Conservation (phyloP, 53 echinoderm and acorn worm genomes). For the Antedon mediterranea region DNA sequence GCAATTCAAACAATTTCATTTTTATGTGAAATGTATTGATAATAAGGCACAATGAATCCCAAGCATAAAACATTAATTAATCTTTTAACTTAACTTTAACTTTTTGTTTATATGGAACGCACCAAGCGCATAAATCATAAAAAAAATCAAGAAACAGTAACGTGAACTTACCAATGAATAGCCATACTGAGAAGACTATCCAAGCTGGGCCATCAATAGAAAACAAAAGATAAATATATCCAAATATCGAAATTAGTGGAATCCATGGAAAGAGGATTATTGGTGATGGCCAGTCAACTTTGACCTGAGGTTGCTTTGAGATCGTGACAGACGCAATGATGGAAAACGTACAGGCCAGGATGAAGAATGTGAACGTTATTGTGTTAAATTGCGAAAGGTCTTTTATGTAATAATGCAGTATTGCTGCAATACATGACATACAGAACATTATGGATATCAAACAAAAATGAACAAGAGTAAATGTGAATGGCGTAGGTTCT, state of each 20-base stretch:
- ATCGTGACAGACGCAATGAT: constrained; percentile 9
- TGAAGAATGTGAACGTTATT: constrained; percentile 8
- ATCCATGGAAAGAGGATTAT: constrained; percentile 26
- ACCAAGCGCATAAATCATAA: background rate
- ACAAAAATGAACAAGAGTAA: constrained; percentile 16
- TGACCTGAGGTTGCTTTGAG: constrained; percentile 15
- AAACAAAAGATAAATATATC: constrained; percentile 22
- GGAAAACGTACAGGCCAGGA: background rate
- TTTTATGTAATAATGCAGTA: constrained; percentile 10
- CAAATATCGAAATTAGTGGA: constrained; percentile 20
- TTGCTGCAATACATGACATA: constrained; percentile 10
- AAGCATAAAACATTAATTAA: no score
- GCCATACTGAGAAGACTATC: constrained; percentile 19
- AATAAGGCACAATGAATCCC: no score
- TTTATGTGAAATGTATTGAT: no score
- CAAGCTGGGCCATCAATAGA: constrained; percentile 14
- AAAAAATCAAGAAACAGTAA: background rate
- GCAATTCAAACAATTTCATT: no score
- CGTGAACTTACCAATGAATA: constrained; percentile 22
- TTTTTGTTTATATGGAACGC: no score
- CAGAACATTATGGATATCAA: constrained; percentile 6
- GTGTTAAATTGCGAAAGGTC: constrained; percentile 1
- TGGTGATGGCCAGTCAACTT: constrained; percentile 11
- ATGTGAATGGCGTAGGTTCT: constrained; percentile 18
- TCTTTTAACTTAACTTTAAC: no score